Base-by-base conservation (phyloP, 2,797 vertebrate genomes). In the Pelochelys cantorii region DNA sequence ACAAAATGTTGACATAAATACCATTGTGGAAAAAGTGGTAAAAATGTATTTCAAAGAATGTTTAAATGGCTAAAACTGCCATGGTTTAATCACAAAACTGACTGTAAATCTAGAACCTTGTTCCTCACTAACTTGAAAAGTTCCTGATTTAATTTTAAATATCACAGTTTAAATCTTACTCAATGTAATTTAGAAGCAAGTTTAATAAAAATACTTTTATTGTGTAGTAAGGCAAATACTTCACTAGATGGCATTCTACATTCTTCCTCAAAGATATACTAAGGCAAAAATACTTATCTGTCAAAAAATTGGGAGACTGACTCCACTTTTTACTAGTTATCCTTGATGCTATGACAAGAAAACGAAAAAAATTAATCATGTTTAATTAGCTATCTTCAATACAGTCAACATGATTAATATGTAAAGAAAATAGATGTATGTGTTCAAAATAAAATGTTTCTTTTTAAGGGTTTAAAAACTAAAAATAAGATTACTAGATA, bases 211-310 rank as follows among this genome's bases (percentile, higher is more conserved):
- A 81, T 2, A 42, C 14, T 81, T 59, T 27, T 79, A 20, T 17
- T 65, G 15, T 62, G 22, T 48, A 74, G 20, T 60, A 79, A 37
- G 79, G 29, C 57, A 85, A 42, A 53, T 7, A 56, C 42, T 86
- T 95, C 96, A 92, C 95, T 86, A 92, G 97, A 81, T 93, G 97
- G 96, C 93, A 94, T 71, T 86, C 75, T 34, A 5, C 83, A 91
- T 94, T 89, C 68, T 94, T 82, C 65, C 81, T 31, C 77, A 34
- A 86, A 60, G 48, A 2, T 7, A 42, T 15, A 25, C 5, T 17
- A 13, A 52, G 23, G 3, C 12, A 13, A 52, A 52, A 78, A 52
- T 29, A 52, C 75, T 78, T 78, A 77, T 68, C 22, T 71, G 27
- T 78, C 4, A 78, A 52, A 78, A 53, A 27, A 7, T 54, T 22